Evolutionary conservation across 1,140 invertebrate species (phyloP), one percentile per base, ranked within the genome.

Genomic region (Zaprionus gabonicus): DNA sequence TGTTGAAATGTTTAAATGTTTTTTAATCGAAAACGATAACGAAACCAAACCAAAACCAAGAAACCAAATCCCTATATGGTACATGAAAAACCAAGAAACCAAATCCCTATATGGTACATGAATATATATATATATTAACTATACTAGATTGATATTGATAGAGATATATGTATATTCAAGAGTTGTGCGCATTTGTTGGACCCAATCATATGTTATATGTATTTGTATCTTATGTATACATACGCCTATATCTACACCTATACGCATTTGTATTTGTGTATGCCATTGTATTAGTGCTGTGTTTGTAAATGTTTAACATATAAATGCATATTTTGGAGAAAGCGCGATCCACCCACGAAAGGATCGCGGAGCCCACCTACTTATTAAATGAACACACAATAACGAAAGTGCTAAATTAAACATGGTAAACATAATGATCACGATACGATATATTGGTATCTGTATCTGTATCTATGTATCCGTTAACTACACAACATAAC

Each of bases 1-100:
- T 88, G 84, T 88, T 88, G 72, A 90, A 87, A 88, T 83, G 87
- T 91, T 91, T 87, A 91, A 86, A 83, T 91, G 80, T 91, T 91
- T 91, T 91, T 91, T 74, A 86, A 72, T 66, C 79, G 55, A 68
- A 73, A 70, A 10, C 65, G 71, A 57, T 69, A 55, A 20, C 56
- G 38, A 51, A 20, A 70, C 51, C 13, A 23, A 27, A 69, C 13
- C 13, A 23, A 56, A 67, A 38, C 28, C 31, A 17, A 49, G 53
- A 57, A 67, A 38, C 38, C 41, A 17, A 55, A 53, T 68, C 44
- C 68, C 25, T 23, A 55, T 41, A 58, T 20, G 56, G 27, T 55
- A 56, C 27, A 69, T 31, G 53, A 59, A n/a, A n/a, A n/a, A n/a
- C n/a, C n/a, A n/a, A n/a, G n/a, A n/a, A n/a, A n/a, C n/a, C n/a